Base-by-base conservation (phyloP, 2,113 vertebrate genomes). In the Tragelaphus imberbis region DNA sequence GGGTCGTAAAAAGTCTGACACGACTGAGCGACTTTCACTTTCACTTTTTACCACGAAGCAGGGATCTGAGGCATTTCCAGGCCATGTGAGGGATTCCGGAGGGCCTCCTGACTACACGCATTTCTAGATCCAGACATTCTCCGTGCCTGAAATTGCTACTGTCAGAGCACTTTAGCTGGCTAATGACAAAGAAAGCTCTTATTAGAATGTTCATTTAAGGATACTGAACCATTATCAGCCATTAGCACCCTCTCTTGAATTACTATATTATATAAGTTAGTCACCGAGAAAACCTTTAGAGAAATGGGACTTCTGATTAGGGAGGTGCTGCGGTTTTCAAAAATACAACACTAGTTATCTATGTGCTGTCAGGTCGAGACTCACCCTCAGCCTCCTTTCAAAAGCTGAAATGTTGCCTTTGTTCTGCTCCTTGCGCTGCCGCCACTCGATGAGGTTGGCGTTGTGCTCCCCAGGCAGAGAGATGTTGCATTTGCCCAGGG, bases 391-490 rank as follows among this genome's bases (percentile, higher is more conserved):
- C 90, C 99, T 99, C 97, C 99, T 99, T 97, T 99, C 99, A 94
- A 99, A 99, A 0, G 99, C 99, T 49, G 99, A 99, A 98, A 99
- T 98, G 98, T 99, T 99, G 82, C 99, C 99, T 98, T 99, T 99
- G 98, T 99, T 99, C 98, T 99, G 99, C 96, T 99, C 99, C 92
- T 99, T 99, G 96, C 99, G 99, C 98, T 99, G 99, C 96, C 99
- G 98, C 99, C 99, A 99, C 98, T 99, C 99, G 44, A 99, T 99
- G 90, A 99, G 99, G 98, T 99, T 99, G 80, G 99, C 99, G 89
- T 99, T 99, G 88, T 99, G 99, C 96, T 99, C 99, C 88, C 99
- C 99, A 0, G 99, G 99, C 95, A 99, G 99, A 23, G 99, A 99
- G 98, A 99, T 99, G 98, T 99, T 99, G 95, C 99, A 99, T 97